phyloP scores from a whole-genome alignment of 1,140 invertebrate species.

The Antheraea pernyi region DNA sequence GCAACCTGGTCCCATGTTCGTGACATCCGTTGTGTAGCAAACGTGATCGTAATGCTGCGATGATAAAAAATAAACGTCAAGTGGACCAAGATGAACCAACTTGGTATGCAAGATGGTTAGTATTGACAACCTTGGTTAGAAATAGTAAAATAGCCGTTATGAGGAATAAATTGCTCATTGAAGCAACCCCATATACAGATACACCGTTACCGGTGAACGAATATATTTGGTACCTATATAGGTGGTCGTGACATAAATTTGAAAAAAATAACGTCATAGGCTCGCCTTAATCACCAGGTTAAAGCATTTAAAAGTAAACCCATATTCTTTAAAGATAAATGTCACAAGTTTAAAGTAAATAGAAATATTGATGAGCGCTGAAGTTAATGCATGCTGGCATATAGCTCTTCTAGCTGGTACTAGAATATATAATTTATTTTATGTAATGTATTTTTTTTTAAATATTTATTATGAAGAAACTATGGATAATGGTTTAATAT shows the following conservation, averaged over 20 bases:
- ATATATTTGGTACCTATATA: constrained; percentile 11
- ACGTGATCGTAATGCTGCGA: constrained; percentile 59
- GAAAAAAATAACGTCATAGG: no score
- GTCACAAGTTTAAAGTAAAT: no score
- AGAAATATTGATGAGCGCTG: no score
- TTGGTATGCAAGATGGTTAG: constrained; percentile 44
- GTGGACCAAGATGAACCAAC: constrained; percentile 32
- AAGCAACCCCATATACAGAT: constrained; percentile 24
- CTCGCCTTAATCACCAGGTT: no score
- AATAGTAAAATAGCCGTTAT: constrained; percentile 57
- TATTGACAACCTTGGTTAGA: constrained; percentile 47
- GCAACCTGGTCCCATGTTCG: constrained; percentile 57
- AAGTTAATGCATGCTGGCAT: no score
- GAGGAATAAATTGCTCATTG: constrained; percentile 16
- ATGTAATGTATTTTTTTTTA: no score
- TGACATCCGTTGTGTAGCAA: constrained; percentile 62
- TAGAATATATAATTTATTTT: no score
- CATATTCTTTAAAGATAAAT: no score
- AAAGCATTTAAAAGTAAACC: no score
- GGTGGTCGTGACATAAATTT: neutral
- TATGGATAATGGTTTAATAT: no score
- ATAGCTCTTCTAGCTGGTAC: no score
- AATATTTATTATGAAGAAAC: no score
- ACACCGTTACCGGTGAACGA: constrained; percentile 32
- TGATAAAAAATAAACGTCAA: constrained; percentile 33